Percentiles rank a stretch among this genome's conserved stretches.
Evolutionary conservation across 1,140 invertebrate species (phyloP).

Genomic region (Gyrodactylus salaris): DNA sequence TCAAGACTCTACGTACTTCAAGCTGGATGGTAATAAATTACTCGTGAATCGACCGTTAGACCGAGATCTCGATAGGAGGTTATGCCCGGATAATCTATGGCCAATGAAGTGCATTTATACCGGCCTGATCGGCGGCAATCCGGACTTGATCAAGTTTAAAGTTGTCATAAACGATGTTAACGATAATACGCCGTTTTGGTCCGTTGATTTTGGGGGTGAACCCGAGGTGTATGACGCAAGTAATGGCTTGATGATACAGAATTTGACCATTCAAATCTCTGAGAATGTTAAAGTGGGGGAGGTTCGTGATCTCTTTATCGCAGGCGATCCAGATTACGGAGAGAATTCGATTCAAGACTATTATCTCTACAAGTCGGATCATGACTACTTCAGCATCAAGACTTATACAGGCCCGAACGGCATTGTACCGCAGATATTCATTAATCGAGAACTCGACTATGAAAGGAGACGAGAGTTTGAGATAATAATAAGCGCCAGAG

Average conservation of each 20-base stretch:
- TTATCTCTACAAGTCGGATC: not conserved
- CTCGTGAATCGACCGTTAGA: not conserved
- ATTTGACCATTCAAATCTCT: not conserved
- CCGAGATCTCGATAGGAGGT: not conserved
- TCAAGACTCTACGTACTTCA: not conserved
- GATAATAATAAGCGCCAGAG: not conserved
- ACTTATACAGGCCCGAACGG: not conserved
- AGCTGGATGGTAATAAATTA: not conserved
- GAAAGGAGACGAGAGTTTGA: not conserved
- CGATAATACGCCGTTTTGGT: not conserved
- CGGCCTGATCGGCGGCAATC: not conserved
- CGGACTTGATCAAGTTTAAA: not conserved
- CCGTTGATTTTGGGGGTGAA: not conserved
- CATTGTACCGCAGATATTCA: not conserved
- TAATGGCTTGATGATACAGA: not conserved
- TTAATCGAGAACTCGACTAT: not conserved
- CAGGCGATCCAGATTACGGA: not conserved
- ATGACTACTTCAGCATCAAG: not conserved
- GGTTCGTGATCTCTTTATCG: not conserved
- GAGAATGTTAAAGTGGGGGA: not conserved
- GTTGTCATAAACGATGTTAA: not conserved
- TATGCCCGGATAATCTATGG: not conserved
- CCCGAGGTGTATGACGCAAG: not conserved
- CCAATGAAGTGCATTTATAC: not conserved
- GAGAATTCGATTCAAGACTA: not conserved